Evolutionary conservation across 2,113 vertebrate species (phyloP), one percentile per base, ranked within the genome.

Genomic region (Solea senegalensis): DNA sequence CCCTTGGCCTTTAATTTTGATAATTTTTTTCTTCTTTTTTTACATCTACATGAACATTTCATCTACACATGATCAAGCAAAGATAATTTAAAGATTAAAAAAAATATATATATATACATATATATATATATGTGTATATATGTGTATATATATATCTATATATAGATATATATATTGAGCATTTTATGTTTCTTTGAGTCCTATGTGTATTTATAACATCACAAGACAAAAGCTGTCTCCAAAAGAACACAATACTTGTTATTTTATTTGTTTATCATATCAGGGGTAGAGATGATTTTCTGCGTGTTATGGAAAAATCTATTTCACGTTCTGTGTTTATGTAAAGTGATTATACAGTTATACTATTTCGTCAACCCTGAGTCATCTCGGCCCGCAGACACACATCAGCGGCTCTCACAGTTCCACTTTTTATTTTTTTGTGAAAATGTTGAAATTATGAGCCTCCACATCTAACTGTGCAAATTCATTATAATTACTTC

Each of bases 1-100:
- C 70, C 54, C 78, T 74, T 55, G 62, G 40, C n/a, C 12, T 48
- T 48, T 48, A 12, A 48, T 66, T 69, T 70, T 48, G 26, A 66
- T 70, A 49, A 50, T 46, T 21, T 54, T 56, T 57, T 52, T 65
- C 8, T 26, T 52, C 45, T 46, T 52, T 59, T 53, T 48, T 48
- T 4, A 13, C 4, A 1, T 10, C 45, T 0, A 13, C 10, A 8
- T 21, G 1, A 34, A 34, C 34, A 34, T 34, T 34, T 6, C 3
- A 2, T 34, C 34, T 6, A 34, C 34, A 34, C 34, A 34, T 4
- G 34, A 34, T 34, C 34, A 21, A 21, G 21, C 21, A 21, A 21
- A 21, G 1, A 21, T 21, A 21, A 21, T 21, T 21, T 21, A 21
- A 21, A 21, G 21, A 21, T 21, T 21, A 21, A 21, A 21, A 21